Base-by-base conservation (phyloP, 2,113 vertebrate species). In the Chionomys nivalis region DNA sequence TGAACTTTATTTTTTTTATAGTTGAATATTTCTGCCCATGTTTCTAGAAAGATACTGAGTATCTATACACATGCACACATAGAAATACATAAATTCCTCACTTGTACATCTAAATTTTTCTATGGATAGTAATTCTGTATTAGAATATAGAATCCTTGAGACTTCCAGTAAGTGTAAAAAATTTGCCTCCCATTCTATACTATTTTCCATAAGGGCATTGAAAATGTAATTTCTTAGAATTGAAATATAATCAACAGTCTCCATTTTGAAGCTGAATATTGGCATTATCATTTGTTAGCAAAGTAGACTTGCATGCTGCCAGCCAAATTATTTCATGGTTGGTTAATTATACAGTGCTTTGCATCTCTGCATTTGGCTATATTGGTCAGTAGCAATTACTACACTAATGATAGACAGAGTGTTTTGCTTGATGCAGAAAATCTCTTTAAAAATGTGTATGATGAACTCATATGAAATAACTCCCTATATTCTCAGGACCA, bases 251-350 rank as follows among this genome's bases (percentile, higher is more conserved):
- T 98, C 94, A 98, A 89, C 16, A 33, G 90, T 87, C 90, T 97
- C 66, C 73, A 97, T 90, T 94, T 98, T 93, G 73, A 94, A 77
- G 47, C 89, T 96, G 96, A 96, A 93, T 96, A 97, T 61, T 96
- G 93, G 26, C 78, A 83, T 96, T 96, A 72, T 96, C 55, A 96
- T 97, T 98, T 91, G 65, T 98, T 95, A 98, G 97, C 94, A 97
- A 96, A 94, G 96, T 97, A 92, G 95, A 93, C 68, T 98, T 98
- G 66, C 55, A 89, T 95, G 92, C 95, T 97, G 66, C 83, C 96
- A 97, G 98, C 96, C 96, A 97, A 98, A 98, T 98, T 98, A 98
- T 98, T 98, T 98, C 97, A 98, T 98, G 98, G 72, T 96, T 98
- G 96, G 98, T 98, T 98, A 98, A 97, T 97, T 98, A 90, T 89